Percentiles rank a stretch among this genome's conserved stretches.
Evolutionary conservation across 2,113 vertebrate species (phyloP).

Genomic region (Pelusios castaneus): DNA sequence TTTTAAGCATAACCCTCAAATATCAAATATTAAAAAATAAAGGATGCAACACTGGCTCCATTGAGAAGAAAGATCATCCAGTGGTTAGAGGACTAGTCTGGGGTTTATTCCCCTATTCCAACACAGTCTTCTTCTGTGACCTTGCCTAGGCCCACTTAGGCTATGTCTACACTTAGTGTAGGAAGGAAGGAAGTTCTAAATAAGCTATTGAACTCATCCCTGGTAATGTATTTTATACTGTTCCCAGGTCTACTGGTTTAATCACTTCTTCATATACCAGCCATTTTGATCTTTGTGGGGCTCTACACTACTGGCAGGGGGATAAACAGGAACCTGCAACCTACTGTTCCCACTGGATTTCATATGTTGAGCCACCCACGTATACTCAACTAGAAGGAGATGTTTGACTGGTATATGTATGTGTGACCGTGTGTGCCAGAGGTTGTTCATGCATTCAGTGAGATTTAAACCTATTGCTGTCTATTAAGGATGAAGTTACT

Average conservation of each 20-base stretch:
- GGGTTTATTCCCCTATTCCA: background rate
- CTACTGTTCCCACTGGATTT: background rate
- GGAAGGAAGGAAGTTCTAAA: too few relatives aligned
- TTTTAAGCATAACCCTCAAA: too few relatives aligned
- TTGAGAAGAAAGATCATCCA: background rate
- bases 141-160: background rate
- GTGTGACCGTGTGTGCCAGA: background rate
- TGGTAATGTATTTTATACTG: slow-evolving; percentile 42
- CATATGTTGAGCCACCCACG: background rate
- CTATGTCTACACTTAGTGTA: too few relatives aligned
- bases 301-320: background rate
- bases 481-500: background rate
- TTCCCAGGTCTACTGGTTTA: slow-evolving; percentile 7
- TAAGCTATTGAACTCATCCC: too few relatives aligned
- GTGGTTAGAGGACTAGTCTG: background rate
- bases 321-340: background rate
- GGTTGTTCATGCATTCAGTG: background rate
- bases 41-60: too few relatives aligned
- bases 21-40: too few relatives aligned
- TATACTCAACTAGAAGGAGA: background rate
- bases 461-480: background rate
- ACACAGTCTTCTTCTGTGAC: background rate
- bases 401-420: background rate
- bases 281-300: background rate
- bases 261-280: slow-evolving; percentile 56